These are phyloP conservation scores for Actias luna DNA, from an alignment of 2,888 invertebrate genomes.

Conservation along the genomic window DNA sequence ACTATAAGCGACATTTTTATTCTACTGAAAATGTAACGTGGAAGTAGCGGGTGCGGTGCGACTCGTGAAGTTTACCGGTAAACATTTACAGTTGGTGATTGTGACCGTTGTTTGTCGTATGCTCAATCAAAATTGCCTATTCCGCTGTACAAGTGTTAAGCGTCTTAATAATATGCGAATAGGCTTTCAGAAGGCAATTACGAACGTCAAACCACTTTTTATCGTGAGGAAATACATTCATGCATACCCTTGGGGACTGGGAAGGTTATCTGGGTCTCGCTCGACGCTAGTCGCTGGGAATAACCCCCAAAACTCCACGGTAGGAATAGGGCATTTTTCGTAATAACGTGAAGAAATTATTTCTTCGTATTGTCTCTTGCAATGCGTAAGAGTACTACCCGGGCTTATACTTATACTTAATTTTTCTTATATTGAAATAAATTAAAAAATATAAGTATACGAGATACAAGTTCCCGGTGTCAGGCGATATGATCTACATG, in stretches of 20 bases:
- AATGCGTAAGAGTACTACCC: no score
- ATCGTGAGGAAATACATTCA: no score
- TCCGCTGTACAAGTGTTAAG: not conserved
- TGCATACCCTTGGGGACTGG: no score
- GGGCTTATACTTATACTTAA: not conserved
- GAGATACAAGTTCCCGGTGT: constrained; percentile 19
- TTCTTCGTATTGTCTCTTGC: no score
- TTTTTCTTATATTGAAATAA: not conserved
- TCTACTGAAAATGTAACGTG: not conserved
- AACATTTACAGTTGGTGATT: not conserved
- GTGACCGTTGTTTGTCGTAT: not conserved
- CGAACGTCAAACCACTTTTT: no score
- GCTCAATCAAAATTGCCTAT: not conserved
- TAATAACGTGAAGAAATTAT: no score
- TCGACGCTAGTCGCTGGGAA: no score
- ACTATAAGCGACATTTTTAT: not conserved
- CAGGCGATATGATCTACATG: constrained; percentile 38
- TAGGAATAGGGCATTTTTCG: no score
- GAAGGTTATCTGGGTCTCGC: no score
- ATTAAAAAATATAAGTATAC: constrained; percentile 12
- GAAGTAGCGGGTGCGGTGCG: not conserved
- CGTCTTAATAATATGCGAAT: no score
- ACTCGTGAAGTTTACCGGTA: not conserved
- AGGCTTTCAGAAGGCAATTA: no score
- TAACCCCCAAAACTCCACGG: no score